A percentile compares a stretch with the other conserved stretches of the same genome.
Evolutionary conservation across 1,140 invertebrate genomes (phyloP).

Genomic region (Meloidogyne hapla): DNA sequence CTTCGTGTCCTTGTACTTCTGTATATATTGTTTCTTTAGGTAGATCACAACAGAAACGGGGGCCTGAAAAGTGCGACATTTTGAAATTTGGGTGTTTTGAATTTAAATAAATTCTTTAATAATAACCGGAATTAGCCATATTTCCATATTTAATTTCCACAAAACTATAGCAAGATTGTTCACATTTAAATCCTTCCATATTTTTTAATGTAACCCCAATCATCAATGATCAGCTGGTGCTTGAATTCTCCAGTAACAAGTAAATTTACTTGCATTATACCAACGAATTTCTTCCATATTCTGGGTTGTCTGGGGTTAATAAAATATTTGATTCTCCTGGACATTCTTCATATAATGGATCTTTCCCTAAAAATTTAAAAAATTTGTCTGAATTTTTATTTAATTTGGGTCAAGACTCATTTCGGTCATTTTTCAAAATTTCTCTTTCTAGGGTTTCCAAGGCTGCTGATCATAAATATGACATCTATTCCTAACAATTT

Average conservation of each 20-base stretch:
- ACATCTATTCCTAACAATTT: too few species aligned
- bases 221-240: slow-evolving; percentile 17
- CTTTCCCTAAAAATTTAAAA: not conserved
- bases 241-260: slow-evolving; percentile 24
- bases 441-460: not conserved
- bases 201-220: slow-evolving; percentile 13
- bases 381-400: not conserved
- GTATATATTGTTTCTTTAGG: slow-evolving; percentile 8
- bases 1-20: slow-evolving; percentile 15
- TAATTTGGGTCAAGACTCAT: not conserved
- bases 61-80: too few species aligned
- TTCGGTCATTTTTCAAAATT: not conserved
- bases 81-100: not conserved
- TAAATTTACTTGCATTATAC: slow-evolving; percentile 24
- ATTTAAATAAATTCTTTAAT: not conserved
- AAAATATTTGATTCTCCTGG: slow-evolving; percentile 25
- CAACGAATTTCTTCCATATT: slow-evolving; percentile 17
- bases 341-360: slow-evolving; percentile 4
- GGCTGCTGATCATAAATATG: too few species aligned
- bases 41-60: slow-evolving; percentile 21
- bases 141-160: slow-evolving; percentile 26
- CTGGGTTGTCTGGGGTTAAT: slow-evolving; percentile 5
- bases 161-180: slow-evolving; percentile 21
- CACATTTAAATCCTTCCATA: slow-evolving; percentile 24
- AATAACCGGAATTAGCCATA: slow-evolving; percentile 17